These are phyloP conservation scores for Mellilla xanthometata DNA, from an alignment of 2,888 invertebrate genomes.

Conservation along the genomic window DNA sequence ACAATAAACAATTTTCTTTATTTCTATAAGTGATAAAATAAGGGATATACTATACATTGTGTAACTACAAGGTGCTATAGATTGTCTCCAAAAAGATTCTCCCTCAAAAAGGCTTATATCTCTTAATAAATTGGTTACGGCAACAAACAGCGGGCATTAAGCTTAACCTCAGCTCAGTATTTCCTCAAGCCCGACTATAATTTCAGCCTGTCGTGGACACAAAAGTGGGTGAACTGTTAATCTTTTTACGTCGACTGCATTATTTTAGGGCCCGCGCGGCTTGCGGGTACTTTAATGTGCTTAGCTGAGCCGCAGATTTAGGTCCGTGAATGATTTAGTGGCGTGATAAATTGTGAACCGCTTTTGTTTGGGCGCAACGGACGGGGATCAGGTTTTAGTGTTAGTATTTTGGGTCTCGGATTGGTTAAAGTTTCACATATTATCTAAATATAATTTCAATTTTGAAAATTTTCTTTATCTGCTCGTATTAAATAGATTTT, in stretches of 20 bases:
- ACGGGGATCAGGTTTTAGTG: background rate
- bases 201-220: conserved; percentile 60
- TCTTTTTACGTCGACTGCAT: conserved; percentile 68
- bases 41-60: no score
- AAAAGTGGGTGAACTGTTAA: conserved; percentile 61
- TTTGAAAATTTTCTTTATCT: no score
- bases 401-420: no score
- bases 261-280: conserved; percentile 51
- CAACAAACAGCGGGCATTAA: conserved; percentile 3
- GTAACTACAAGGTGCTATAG: no score
- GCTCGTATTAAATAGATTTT: no score
- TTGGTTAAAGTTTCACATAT: no score
- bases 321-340: conserved; percentile 24
- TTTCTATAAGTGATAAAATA: no score
- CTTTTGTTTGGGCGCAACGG: conserved; percentile 15
- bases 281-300: conserved; percentile 42
- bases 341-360: conserved; percentile 12
- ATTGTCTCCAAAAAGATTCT: no score
- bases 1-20: no score
- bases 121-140: no score
- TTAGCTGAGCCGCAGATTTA: conserved; percentile 28
- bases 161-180: conserved; percentile 39
- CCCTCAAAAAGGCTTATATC: no score
- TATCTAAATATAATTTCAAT: no score
- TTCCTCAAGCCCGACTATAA: conserved; percentile 50